Evolutionary conservation across 2,888 invertebrate species (phyloP), one percentile per base, ranked within the genome.

Genomic region (Agapetus fuscipes): DNA sequence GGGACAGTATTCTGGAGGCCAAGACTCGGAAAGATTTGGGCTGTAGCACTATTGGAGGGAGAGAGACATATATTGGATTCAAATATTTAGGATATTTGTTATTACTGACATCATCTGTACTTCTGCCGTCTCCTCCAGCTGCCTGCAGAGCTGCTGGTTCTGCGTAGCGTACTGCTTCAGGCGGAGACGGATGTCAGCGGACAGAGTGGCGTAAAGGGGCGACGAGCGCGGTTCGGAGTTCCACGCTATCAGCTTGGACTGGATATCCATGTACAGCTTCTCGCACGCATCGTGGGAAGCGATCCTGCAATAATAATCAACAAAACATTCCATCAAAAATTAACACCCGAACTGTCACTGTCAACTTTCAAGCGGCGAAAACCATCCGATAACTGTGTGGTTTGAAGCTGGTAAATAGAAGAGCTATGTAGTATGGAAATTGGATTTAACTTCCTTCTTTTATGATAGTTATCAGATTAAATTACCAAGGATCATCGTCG

Each of bases 221-320:
- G 75, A 74, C 2, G 62, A 58, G 51, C 64, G 66, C 17, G 64
- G 56, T 46, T 72, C 64, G 45, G 63, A 62, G 48, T 75, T 72
- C 34, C 80, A 62, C 37, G 65, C 54, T 1, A 71, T 70, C 6
- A 82, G 53, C 51, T 76, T 72, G 41, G 74, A 73, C 61, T 77
- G 73, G 32, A 81, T 74, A 49, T 78, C 74, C 30, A 76, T 64
- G 51, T 71, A 72, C 14, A 80, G 55, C 43, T 73, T 73, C 51
- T 80, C 76, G 51, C 80, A 80, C 1, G 76, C 72, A 50, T 80
- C 79, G 56, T 75, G 71, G 53, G 81, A 80, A 0, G 66, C 56
- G 10, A 78, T 58, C 81, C 80, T 80, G 12, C 17, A 34, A 41
- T 6, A 33, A 16, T 20, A 20, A 20, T 20, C 9, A 4, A 20